Evolutionary conservation across 2,797 vertebrate species (phyloP), one percentile per base, ranked within the genome.

Genomic region (Sebastes trivittatus): DNA sequence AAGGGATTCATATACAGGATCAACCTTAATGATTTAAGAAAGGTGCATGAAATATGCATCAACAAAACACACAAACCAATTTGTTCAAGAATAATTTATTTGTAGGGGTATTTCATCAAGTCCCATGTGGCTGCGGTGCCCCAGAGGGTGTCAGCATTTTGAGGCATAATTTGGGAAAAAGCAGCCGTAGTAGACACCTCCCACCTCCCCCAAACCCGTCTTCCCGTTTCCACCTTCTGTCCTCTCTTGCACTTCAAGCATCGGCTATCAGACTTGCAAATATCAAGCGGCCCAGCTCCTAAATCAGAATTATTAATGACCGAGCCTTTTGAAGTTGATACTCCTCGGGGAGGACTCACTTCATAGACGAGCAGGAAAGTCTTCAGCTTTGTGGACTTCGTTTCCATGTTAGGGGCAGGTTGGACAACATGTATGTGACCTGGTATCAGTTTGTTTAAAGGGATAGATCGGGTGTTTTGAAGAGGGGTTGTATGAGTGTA

Each of bases 291-390:
- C 70, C 77, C 67, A n/a, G 62, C 74, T 88, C 82, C 69, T 85
- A 81, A 90, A 91, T 90, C 79, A 68, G 88, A 94, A 95, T 91
- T 91, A 86, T 93, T 91, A 93, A 95, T 91, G 92, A 78, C 13
- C 4, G 11, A 71, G 61, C 42, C 75, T 73, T 92, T 89, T 91
- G 87, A 93, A 92, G 86, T 87, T 89, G 30, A 32, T 52, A 62
- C 73, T 61, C 20, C 75, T 61, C 14, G 2, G 36, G 30, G 25
- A 75, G 72, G 55, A 46, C 80, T 79, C 29, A 27, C 71, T 79
- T 60, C 70, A 72, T 30, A 87, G 64, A 74, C 11, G 5, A 80
- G 67, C 69, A 36, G 42, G 6, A 23, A 25, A 58, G 36, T 80
- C 16, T 80, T 82, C 63, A 46, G 55, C 58, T 60, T 23, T 63